phyloP scores from a whole-genome alignment of 2,888 invertebrate species.

The Allolobophora icterica region DNA sequence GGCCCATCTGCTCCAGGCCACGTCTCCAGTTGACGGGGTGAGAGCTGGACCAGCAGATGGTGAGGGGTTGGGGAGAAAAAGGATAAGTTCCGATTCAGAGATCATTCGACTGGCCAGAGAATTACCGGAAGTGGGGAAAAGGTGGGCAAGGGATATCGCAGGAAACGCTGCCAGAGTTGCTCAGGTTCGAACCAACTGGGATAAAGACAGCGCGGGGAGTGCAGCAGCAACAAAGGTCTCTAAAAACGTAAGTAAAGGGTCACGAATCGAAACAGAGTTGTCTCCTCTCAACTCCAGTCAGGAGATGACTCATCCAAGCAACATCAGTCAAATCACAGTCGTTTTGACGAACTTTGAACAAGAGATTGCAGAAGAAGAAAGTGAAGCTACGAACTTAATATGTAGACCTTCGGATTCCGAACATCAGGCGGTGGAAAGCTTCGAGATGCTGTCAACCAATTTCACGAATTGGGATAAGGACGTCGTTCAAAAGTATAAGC shows the following conservation, averaged over 20 bases:
- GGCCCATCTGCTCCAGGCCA: background rate
- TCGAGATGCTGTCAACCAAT: background rate
- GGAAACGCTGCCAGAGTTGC: background rate
- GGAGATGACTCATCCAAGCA: background rate
- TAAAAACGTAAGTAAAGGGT: background rate
- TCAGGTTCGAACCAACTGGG: background rate
- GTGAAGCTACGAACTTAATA: background rate
- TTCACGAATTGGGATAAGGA: background rate
- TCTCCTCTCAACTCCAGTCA: background rate
- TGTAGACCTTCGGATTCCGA: background rate
- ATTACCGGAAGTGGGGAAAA: background rate
- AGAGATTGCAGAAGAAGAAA: background rate
- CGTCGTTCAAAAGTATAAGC: background rate
- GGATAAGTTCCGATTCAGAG: background rate
- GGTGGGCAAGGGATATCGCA: background rate
- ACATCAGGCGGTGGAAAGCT: background rate
- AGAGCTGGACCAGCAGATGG: background rate
- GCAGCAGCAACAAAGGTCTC: background rate
- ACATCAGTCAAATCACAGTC: background rate
- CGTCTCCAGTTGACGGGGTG: background rate
- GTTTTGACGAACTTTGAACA: background rate
- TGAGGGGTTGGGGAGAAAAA: background rate
- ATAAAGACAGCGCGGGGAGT: background rate
- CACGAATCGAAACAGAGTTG: background rate
- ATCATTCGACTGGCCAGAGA: background rate